Base-by-base conservation (phyloP, 2,797 vertebrate genomes). In the Alca torda region DNA sequence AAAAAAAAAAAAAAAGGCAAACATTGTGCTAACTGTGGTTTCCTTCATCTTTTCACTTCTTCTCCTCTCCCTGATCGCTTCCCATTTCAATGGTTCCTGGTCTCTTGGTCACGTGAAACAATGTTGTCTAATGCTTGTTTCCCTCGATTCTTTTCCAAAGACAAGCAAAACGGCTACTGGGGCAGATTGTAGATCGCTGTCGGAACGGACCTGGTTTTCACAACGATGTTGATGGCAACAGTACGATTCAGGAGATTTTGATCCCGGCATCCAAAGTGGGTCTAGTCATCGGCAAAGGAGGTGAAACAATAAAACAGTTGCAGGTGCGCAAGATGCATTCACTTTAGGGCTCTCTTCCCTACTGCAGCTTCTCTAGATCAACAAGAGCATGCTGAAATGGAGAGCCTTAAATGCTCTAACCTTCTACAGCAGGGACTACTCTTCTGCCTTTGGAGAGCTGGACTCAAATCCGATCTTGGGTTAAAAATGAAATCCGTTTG, bases 181-280 rank as follows among this genome's bases (percentile, higher is more conserved):
- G 98, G 63, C 99, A 99, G 98, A 99, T 99, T 28, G 99, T 99
- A 98, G 99, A 99, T 97, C 99, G 99, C 97, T 99, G 99, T 98
- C 99, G 99, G 94, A 99, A 99, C 10, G 99, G 99, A 33, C 99
- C 99, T 2, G 99, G 99, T 96, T 99, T 99, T 95, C 99, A 99
- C 96, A 99, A 96, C 21, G 99, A 99, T 84, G 98, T 99, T 96
- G 99, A 99, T 23, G 98, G 99, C 92, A 99, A 98, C 98, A 99
- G 98, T 92, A 99, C 99, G 3, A 96, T 99, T 97, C 99, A 99
- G 78, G 99, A 99, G 98, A 98, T 99, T 95, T 98, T 99, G 33
- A 99, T 99, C 96, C 99, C 99, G 0, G 99, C 99, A 54, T 99
- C 99, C 91, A 99, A 99, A 99, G 99, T 99, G 63, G 99, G 99